Evolutionary conservation across 1,140 invertebrate species (phyloP).

Genomic region (Drosophila orena): DNA sequence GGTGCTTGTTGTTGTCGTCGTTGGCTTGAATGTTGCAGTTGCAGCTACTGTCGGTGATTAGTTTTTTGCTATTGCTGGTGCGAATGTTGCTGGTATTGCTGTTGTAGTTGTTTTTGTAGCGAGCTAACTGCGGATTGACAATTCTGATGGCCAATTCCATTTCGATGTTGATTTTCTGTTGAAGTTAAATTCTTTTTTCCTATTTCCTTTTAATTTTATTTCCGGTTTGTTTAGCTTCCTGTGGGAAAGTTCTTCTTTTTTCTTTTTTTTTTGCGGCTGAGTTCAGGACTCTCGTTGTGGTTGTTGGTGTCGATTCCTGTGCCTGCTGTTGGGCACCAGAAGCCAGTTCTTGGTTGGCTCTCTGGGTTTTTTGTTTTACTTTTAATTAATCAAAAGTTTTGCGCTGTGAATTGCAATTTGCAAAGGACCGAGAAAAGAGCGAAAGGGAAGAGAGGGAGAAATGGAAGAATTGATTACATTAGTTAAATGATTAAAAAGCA

Average conservation of each 20-base stretch:
- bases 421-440: background rate
- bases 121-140: constrained; percentile 63
- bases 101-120: constrained; percentile 32
- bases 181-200: constrained; percentile 23
- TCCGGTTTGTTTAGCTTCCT: constrained; percentile 14
- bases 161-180: constrained; percentile 68
- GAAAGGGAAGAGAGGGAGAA: constrained; percentile 24
- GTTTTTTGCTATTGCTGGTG: constrained; percentile 10
- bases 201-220: constrained; percentile 6
- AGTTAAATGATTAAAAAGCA: constrained; percentile 63
- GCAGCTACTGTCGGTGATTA: constrained; percentile 15
- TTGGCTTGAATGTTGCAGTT: constrained; percentile 3
- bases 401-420: constrained; percentile 65
- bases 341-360: constrained; percentile 31
- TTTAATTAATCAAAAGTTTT: constrained; percentile 78
- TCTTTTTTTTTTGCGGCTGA: background rate
- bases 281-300: constrained; percentile 12
- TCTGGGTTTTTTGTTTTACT: constrained; percentile 50
- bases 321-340: background rate
- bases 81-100: constrained; percentile 19
- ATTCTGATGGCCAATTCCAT: constrained; percentile 71
- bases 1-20: constrained; percentile 13
- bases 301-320: constrained; percentile 11
- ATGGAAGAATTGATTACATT: constrained; percentile 70
- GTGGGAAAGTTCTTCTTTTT: constrained; percentile 9